Evolutionary conservation across 2,797 vertebrate species (phyloP), one percentile per base, ranked within the genome.

Genomic region (Echeneis naucrates): DNA sequence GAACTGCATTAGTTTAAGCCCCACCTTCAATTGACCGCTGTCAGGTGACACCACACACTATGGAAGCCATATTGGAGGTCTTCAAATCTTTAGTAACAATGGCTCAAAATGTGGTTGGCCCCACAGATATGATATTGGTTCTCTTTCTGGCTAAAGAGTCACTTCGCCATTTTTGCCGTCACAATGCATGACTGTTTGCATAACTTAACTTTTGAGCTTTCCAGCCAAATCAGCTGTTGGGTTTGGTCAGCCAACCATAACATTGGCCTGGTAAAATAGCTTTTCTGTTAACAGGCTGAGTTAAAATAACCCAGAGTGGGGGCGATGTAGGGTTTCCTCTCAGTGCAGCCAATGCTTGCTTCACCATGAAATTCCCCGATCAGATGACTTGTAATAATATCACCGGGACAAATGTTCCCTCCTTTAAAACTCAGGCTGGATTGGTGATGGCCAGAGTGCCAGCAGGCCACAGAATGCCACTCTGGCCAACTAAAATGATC

Each of bases 1-100:
- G 27, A 70, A 55, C 71, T 42, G n/a, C 37, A 38, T 61, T 59
- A 57, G 40, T 73, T 40, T 42, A 51, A 38, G 51, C 54, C n/a
- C 58, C 44, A 21, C 30, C 50, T 30, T 38, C 47, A 69, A n/a
- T 8, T 8, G 21, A 51, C 32, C 26, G 3, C 38, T 48, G 63
- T 40, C 57, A 75, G 23, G 27, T 66, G 51, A 60, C 60, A 62
- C 26, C 45, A 33, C 32, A 5, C 10, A 10, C 61, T 62, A 54
- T 55, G n/a, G 54, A 0, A 5, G 68, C 47, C 75, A 66, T 68
- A 19, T 35, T 65, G 45, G 45, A 68, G 13, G 30, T 68, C 54
- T 27, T 58, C 21, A 50, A 56, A 48, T 72, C 51, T 54, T 21
- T 26, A 33, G 55, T 51, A 33, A 44, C 63, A 50, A 50, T 23